Conservation (phyloP, 1,140 invertebrate genomes). For the Oryzaephilus surinamensis region DNA sequence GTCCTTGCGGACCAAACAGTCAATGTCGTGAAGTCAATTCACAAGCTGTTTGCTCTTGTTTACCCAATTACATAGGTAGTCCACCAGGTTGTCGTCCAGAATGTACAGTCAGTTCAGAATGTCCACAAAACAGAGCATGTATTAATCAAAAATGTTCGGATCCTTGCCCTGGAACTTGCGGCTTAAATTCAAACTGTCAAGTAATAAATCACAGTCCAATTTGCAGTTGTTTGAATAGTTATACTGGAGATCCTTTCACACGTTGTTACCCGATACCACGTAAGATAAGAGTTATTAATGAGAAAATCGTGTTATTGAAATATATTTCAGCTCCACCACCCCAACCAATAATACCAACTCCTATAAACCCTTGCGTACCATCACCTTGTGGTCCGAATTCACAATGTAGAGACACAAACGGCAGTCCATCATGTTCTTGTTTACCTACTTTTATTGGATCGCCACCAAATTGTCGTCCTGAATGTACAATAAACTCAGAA, state of each 20-base stretch:
- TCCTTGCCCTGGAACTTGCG: constrained; percentile 70
- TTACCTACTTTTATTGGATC: constrained; percentile 44
- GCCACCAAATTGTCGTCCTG: constrained; percentile 50
- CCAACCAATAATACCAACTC: constrained; percentile 10
- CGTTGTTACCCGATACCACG: constrained; percentile 45
- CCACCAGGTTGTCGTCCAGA: constrained; percentile 70
- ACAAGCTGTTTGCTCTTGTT: constrained; percentile 56
- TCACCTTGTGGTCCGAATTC: constrained; percentile 60
- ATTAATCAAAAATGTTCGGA: constrained; percentile 68
- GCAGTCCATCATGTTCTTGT: constrained; percentile 50
- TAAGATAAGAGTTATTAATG: constrained; percentile 39
- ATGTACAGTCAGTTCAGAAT: constrained; percentile 71
- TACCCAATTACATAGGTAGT: constrained; percentile 60
- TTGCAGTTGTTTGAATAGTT: constrained; percentile 62
- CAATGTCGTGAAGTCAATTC: constrained; percentile 61
- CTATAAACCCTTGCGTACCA: constrained; percentile 49
- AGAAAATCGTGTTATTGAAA: constrained; percentile 34
- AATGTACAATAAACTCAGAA: constrained; percentile 51
- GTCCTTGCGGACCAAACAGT: constrained; percentile 59
- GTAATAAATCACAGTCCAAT: constrained; percentile 73
- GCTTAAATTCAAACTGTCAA: constrained; percentile 69
- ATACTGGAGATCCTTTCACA: constrained; percentile 56
- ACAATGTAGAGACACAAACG: constrained; percentile 45
- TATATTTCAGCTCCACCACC: constrained; percentile 25
- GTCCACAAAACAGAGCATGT: constrained; percentile 66